These are phyloP conservation scores for Carlito syrichta DNA, from an alignment of 2,113 vertebrate genomes.

Conservation along the genomic window DNA sequence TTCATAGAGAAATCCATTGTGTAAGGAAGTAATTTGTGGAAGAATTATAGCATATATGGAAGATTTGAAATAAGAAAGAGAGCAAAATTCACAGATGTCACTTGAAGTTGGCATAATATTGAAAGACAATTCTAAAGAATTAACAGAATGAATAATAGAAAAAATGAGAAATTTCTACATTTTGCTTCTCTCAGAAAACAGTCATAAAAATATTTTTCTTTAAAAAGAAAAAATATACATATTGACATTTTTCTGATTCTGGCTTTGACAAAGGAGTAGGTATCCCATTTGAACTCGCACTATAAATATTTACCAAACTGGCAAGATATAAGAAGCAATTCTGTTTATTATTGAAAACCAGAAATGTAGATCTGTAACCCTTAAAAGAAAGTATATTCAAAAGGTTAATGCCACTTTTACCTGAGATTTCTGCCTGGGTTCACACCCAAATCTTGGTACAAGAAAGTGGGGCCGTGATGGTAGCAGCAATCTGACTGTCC, in stretches of 20 bases:
- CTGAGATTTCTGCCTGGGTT: neutral
- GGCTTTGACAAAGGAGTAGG: neutral
- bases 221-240: neutral
- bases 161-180: neutral
- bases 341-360: neutral
- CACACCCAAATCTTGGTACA: neutral
- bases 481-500: neutral
- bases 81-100: slow-evolving; percentile 36
- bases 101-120: neutral
- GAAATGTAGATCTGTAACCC: too few relatives aligned
- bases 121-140: slow-evolving; percentile 23
- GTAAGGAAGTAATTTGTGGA: neutral
- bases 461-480: neutral
- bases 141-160: neutral
- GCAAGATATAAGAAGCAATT: neutral
- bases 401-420: neutral
- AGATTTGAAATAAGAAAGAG: slow-evolving; percentile 23
- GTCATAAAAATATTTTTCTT: neutral
- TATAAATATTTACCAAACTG: neutral
- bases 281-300: neutral
- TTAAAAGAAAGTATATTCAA: neutral
- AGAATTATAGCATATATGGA: neutral
- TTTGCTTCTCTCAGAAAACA: neutral
- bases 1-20: slow-evolving; percentile 37
- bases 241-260: neutral